Percentiles rank a stretch among this genome's conserved stretches.
Conservation (phyloP, 2,113 vertebrate genomes). For the Ornithorhynchus anatinus region DNA sequence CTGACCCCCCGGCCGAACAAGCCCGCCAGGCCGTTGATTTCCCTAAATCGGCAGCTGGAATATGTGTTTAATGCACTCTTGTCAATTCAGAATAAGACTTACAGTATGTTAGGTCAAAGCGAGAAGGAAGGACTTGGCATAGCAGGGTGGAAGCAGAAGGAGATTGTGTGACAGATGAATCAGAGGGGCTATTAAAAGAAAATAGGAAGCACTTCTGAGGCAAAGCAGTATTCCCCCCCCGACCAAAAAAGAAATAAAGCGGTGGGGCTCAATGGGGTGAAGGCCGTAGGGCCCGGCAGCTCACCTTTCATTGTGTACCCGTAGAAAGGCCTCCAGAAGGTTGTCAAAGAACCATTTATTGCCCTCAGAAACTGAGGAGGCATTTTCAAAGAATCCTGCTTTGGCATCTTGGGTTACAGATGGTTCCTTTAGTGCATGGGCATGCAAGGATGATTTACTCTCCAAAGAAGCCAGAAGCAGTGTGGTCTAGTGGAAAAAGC, state of each 20-base stretch:
- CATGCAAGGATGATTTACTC: neutral
- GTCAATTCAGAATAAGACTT: conserved; percentile 45
- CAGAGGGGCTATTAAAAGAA: neutral
- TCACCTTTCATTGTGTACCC: conserved; percentile 1
- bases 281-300: conserved; percentile 10
- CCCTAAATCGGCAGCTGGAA: conserved; percentile 25
- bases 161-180: neutral
- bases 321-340: neutral
- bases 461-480: neutral
- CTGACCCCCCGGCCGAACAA: conserved; percentile 40
- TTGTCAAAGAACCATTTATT: conserved; percentile 42
- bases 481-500: too few relatives aligned
- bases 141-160: fast-evolving
- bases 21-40: conserved; percentile 46
- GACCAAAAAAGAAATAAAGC: conserved; percentile 10
- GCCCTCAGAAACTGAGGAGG: neutral
- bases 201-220: conserved; percentile 17
- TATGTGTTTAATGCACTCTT: conserved; percentile 29
- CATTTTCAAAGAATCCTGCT: neutral
- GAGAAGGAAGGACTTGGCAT: neutral
- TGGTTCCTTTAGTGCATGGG: neutral
- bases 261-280: conserved; percentile 16
- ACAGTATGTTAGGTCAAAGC: conserved; percentile 23
- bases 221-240: conserved; percentile 16
- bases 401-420: fast-evolving